phyloP scores from a whole-genome alignment of 53 echinoderm and acorn worm genomes.

The Astropecten irregularis region DNA sequence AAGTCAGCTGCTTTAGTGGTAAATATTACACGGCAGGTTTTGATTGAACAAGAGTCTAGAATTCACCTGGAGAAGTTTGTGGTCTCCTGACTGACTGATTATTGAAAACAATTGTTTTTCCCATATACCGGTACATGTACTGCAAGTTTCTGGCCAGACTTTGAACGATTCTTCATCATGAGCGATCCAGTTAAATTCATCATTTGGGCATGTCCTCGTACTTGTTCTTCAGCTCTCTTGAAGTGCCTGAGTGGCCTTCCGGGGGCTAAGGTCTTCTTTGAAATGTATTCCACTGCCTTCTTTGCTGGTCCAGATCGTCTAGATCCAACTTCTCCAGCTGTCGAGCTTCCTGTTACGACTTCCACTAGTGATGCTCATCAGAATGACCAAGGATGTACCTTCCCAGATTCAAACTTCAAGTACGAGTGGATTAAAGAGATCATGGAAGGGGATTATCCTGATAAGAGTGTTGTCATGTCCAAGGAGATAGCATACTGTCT shows the following conservation, averaged over 20 bases:
- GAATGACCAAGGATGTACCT: background rate
- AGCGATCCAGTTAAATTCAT: constrained; percentile 10
- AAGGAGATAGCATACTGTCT: constrained; percentile 28
- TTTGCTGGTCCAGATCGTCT: background rate
- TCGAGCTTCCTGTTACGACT: background rate
- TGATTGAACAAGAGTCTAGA: no score
- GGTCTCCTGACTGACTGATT: no score
- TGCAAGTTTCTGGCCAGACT: no score
- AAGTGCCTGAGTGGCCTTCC: constrained; percentile 15
- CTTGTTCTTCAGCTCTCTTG: constrained; percentile 36
- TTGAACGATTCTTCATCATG: no score
- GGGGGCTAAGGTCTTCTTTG: constrained; percentile 16
- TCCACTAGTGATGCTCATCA: background rate
- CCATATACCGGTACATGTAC: no score
- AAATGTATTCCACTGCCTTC: constrained; percentile 15
- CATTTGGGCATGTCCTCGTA: constrained; percentile 20
- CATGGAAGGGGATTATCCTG: constrained; percentile 19
- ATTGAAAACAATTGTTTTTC: no score
- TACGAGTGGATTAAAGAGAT: constrained; percentile 13
- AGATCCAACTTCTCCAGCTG: background rate
- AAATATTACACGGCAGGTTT: no score
- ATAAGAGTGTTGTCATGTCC: background rate
- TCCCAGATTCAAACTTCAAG: constrained; percentile 18
- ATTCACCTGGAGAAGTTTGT: no score
- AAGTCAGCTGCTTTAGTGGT: no score